Base-by-base conservation (phyloP, 2,113 vertebrate species). In the Saiga tatarica region DNA sequence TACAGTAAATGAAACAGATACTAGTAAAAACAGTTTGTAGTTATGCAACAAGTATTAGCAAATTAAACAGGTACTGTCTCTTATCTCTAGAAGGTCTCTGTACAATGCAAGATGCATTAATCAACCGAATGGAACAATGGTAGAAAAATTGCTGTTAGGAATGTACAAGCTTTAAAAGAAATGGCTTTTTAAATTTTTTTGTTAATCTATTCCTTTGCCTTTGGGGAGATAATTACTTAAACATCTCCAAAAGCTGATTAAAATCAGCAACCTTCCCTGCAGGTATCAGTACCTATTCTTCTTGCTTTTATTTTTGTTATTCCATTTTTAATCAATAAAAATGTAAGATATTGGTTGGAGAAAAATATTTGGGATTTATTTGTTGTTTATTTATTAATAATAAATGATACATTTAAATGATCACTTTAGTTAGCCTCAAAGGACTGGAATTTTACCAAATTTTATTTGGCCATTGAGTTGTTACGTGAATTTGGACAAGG, bases 161-260 rank as follows among this genome's bases (percentile, higher is more conserved):
- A 85, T 74, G 8, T 59, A 53, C 19, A 95, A 62, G 94, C 33
- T 36, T 89, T 47, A 71, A 91, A 57, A 36, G 23, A 60, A 96
- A 95, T 86, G 13, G 53, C 47, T 91, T 57, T 14, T 78, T 47
- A 47, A 47, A 47, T 21, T 90, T 57, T 8, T 55, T 57, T 25
- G 8, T 89, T 74, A 87, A 71, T 57, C 57, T 71, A 83, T 87
- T 78, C 23, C 13, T 11, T 60, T 94, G 52, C 4, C 39, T 74
- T 89, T 59, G 14, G 21, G 57, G 82, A 95, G n/a, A 71, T 50
- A 93, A 86, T 95, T 76, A 84, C n/a, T 93, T 85, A 94, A 93
- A 86, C 88, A 36, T 87, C 17, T 91, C 30, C 7, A 25, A 94
- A 81, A 88, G 2, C 11, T 96, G 87, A 93, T 91, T 64, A 89